phyloP scores from a whole-genome alignment of 2,113 vertebrate species.

The Gallinago jamesoni region DNA sequence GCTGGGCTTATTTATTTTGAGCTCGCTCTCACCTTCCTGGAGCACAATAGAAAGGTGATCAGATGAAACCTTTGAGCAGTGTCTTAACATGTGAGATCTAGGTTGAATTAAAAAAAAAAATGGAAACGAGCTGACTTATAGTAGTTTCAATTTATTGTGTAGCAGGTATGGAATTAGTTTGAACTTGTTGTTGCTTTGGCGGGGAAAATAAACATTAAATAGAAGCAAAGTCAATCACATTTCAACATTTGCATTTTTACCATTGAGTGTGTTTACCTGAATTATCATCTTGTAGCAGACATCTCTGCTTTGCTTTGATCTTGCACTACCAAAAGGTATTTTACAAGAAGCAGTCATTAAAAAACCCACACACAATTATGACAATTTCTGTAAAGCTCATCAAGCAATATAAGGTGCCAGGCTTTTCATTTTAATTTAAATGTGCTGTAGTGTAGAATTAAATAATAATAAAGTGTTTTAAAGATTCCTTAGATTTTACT shows the following conservation, averaged over 20 bases:
- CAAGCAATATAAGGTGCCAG: not conserved
- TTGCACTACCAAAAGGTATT: not conserved
- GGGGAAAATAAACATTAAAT: conserved; percentile 47
- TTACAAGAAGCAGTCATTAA: not conserved
- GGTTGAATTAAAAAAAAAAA: not conserved
- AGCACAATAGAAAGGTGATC: not conserved
- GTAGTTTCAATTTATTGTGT: not conserved
- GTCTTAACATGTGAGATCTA: not conserved
- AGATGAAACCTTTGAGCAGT: not conserved
- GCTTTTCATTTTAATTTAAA: conserved; percentile 33
- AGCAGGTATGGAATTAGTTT: conserved; percentile 40
- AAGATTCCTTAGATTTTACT: conserved; percentile 2
- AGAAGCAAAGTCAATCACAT: conserved; percentile 19
- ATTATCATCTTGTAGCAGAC: conserved; percentile 17
- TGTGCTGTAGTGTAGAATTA: conserved; percentile 1
- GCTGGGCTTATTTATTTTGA: not conserved
- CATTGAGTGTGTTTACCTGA: conserved; percentile 23
- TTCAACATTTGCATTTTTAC: conserved; percentile 37
- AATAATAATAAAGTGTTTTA: conserved; percentile 47
- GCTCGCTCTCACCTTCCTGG: not conserved
- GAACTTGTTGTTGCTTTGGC: not conserved
- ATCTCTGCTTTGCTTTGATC: conserved; percentile 20
- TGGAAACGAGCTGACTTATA: not conserved
- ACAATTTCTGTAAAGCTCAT: conserved; percentile 20
- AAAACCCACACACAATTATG: not conserved